A percentile compares a stretch with the other conserved stretches of the same genome.
phyloP scores from a whole-genome alignment of 1,140 invertebrate species.

The Papilio dardanus region DNA sequence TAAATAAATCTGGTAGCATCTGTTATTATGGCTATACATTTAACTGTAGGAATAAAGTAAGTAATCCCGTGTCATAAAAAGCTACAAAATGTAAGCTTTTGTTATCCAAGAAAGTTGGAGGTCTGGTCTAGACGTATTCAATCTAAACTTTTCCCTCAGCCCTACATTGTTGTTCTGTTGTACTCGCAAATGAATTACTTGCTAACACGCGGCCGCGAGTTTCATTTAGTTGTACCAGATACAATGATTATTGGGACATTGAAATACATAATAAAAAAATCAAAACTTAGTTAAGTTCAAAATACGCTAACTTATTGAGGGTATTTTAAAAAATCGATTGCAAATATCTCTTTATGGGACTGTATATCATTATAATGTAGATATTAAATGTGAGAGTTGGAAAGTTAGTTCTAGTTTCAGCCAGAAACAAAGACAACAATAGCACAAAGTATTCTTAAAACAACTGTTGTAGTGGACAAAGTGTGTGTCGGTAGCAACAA shows the following conservation, averaged over 20 bases:
- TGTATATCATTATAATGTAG: too few species aligned
- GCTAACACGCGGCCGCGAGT: background rate
- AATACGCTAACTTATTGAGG: too few species aligned
- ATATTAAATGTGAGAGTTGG: too few species aligned
- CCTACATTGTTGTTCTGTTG: constrained; percentile 13
- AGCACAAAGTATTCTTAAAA: background rate
- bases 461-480: background rate
- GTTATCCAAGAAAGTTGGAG: background rate
- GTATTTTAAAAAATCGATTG: too few species aligned
- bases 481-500: background rate
- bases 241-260: background rate
- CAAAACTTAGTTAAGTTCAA: too few species aligned
- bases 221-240: background rate
- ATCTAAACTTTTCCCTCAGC: background rate
- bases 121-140: constrained; percentile 16
- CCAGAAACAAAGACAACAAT: background rate
- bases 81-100: constrained; percentile 1
- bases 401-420: too few species aligned
- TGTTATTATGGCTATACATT: background rate
- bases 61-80: background rate
- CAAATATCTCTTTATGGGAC: too few species aligned
- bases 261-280: background rate
- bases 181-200: background rate
- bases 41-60: background rate
- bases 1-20: background rate